phyloP scores from a whole-genome alignment of 2,888 invertebrate genomes.

The Dryocosmus kuriphilus region DNA sequence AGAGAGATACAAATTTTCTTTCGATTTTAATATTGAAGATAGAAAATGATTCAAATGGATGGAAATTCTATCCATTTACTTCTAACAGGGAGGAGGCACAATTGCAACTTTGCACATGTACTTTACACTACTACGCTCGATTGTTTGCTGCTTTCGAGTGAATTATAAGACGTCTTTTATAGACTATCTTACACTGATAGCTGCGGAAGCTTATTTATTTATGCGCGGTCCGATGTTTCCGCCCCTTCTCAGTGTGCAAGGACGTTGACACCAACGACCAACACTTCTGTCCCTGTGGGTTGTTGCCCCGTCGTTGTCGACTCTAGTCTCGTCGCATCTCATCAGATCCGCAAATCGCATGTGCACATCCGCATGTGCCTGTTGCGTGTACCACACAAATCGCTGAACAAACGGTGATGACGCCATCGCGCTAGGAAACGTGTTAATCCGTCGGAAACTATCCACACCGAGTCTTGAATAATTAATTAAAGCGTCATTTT shows the following conservation, averaged over 20 bases:
- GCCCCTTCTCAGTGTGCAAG: constrained; percentile 65
- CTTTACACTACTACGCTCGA: too few relatives aligned
- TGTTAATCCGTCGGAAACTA: constrained; percentile 39
- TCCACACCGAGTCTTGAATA: constrained; percentile 32
- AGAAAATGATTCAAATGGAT: too few relatives aligned
- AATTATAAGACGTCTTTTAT: too few relatives aligned
- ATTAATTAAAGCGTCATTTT: constrained; percentile 36
- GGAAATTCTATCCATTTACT: too few relatives aligned
- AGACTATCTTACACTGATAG: neutral
- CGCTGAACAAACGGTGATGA: constrained; percentile 39
- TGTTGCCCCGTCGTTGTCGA: constrained; percentile 55
- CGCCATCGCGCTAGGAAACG: constrained; percentile 27
- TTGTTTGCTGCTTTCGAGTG: neutral
- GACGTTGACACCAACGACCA: constrained; percentile 65
- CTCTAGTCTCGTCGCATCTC: constrained; percentile 53
- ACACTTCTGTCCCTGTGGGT: constrained; percentile 59
- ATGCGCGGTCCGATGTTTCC: constrained; percentile 67
- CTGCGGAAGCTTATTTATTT: constrained; percentile 65
- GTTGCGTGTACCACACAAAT: constrained; percentile 34
- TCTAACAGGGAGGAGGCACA: too few relatives aligned
- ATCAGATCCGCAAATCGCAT: constrained; percentile 41
- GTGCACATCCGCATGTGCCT: constrained; percentile 23
- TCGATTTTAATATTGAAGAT: too few relatives aligned
- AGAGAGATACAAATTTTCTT: too few relatives aligned
- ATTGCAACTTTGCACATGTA: neutral